Evolutionary conservation across 1,140 invertebrate species (phyloP), one percentile per base, ranked within the genome.

Genomic region (Nephila pilipes): DNA sequence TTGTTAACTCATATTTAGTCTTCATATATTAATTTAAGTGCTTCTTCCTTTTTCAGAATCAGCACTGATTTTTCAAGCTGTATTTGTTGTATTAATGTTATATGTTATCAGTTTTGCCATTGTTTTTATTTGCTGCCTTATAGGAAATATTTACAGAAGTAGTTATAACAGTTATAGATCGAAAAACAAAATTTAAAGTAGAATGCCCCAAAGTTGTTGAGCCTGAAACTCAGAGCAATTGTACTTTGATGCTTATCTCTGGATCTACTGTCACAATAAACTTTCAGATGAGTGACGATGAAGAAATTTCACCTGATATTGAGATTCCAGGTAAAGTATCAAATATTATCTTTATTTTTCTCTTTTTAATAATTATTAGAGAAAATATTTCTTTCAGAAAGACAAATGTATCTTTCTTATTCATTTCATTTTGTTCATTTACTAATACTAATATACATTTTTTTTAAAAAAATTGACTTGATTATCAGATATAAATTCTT

Each of bases 291-390:
- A 54, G 5, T 14, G 25, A 89, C 25, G 81, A 92, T 57, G 80
- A 63, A 32, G 90, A 92, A 29, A 57, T 85, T n/a, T 60, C 29
- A 63, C 14, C n/a, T 60, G 54, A 83, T 60, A 58, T 32, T 38
- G 75, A 81, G n/a, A 16, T 91, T 83, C 29, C 79, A 16, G 89
- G 89, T 91, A 83, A 25, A 75, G n/a, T n/a, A n/a, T n/a, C n/a
- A 46, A 2, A 75, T 75, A 75, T 5, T 36, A 18, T 75, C 14
- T 83, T 12, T 25, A 25, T 55, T 46, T 46, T 83, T 83, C 5
- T 81, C 0, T 20, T 38, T 80, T 80, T n/a, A 54, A 36, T 38
- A 36, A 32, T 38, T 0, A 38, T 81, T 46, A 12, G n/a, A 22
- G 25, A 79, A 38, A 36, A 46, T 36, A 22, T 36, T 46, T 8